Evolutionary conservation across 2,113 vertebrate species (phyloP), one percentile per base, ranked within the genome.

Genomic region (Catharus bicknelli): DNA sequence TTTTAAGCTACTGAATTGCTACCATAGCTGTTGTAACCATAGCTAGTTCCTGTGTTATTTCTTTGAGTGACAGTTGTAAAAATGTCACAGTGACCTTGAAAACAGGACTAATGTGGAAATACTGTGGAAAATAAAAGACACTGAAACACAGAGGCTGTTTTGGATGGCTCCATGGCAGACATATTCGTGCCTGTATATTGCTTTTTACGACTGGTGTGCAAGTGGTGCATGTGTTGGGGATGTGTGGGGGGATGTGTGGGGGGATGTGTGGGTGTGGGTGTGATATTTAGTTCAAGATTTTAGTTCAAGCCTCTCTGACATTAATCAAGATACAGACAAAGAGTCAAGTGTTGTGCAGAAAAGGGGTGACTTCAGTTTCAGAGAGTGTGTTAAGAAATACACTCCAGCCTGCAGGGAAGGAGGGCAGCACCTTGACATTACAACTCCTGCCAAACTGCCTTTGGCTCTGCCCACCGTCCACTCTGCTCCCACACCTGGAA

Each of bases 71-170:
- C 58, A 85, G 63, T 8, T 51, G n/a, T 82, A 80, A 89, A 89
- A 92, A 85, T 67, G 74, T 90, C 93, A 91, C 19, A 58, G 34
- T 69, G 78, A 94, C 84, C 91, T 94, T 95, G 93, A 70, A 93
- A 94, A 88, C 27, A 82, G 15, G 51, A 78, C 21, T 43, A 43
- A 58, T 29, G 13, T 27, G 23, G 13, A 34, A 79, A 42, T 54
- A 51, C 42, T 30, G 51, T 57, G 42, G 17, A 86, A 89, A 9
- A 74, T 55, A 91, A 83, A 84, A 88, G 73, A 75, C 34, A 36
- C 27, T 32, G 57, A 87, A 90, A 34, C 14, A 51, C 2, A 2
- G 25, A 45, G 12, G 13, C 20, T 25, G 17, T 40, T 89, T 79
- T 43, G 19, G 32, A 45, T 54, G 51, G 38, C 27, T 85, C 18